Evolutionary conservation across 1,140 invertebrate genomes (phyloP), one percentile per base, ranked within the genome.

Genomic region (Nixonia krombeini): DNA sequence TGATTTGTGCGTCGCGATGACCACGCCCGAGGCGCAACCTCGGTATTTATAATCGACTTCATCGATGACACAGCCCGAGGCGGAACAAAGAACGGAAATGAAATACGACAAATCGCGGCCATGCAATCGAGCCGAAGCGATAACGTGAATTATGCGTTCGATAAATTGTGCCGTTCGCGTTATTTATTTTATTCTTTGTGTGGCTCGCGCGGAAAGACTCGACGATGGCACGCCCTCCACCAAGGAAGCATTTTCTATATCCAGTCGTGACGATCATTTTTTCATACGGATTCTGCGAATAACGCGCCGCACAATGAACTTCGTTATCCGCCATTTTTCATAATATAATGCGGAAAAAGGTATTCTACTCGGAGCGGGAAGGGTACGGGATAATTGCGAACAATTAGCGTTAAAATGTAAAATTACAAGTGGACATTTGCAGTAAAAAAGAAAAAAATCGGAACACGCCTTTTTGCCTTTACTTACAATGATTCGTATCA

Each of bases 11-110:
- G 16, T 50, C 52, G 37, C 45, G 45, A 47, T 66, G 62, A 66
- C 76, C 76, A 76, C 75, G 70, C 75, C 70, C 66, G 68, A 58
- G 66, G 57, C 31, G 42, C 42, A 53, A 17, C 13, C 38, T 29
- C 62, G 41, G 70, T 75, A 72, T 78, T 79, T 79, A 78, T 76
- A 76, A 75, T 74, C 63, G 64, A 55, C 45, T 41, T 52, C 61
- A 55, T 66, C 53, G 59, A 38, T 55, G 38, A 53, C 50, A 40
- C 28, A 26, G 31, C n/a, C n/a, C 16, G 40, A 8, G 31, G 21
- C 18, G 15, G 21, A 65, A 57, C 41, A 57, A 57, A 65, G 46
- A 47, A 10, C 38, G 5, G 8, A 6, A 40, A 62, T 50, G 47
- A 62, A 62, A 53, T 31, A 46, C 58, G 35, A 62, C 42, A 41